Conservation (phyloP, 1,140 invertebrate genomes). For the Diprion similis region DNA sequence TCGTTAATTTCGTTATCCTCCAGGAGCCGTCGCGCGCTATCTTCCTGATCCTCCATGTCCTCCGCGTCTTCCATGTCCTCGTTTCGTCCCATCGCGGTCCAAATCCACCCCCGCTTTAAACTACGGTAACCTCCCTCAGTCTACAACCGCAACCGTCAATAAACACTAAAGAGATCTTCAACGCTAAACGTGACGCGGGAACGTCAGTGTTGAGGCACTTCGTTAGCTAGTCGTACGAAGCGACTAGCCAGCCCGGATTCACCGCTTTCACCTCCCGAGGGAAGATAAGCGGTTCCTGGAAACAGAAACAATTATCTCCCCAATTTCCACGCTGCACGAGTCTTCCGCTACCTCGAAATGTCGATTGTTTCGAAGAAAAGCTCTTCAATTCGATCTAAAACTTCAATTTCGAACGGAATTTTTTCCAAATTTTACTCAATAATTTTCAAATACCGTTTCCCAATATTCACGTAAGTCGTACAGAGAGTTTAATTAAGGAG, state of each 20-base stretch:
- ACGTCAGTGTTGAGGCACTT: neutral
- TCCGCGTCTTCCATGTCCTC: neutral
- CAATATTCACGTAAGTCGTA: too few relatives aligned
- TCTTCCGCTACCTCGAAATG: too few relatives aligned
- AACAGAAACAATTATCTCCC: neutral
- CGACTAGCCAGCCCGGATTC: neutral
- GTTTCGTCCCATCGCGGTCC: too few relatives aligned
- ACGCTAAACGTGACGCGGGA: neutral
- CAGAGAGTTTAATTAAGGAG: too few relatives aligned
- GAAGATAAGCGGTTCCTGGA: neutral
- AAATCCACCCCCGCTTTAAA: too few relatives aligned
- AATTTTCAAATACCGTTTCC: too few relatives aligned
- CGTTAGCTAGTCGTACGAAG: neutral
- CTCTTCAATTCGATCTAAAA: too few relatives aligned
- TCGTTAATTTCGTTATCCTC: slow-evolving; percentile 13
- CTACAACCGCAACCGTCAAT: neutral
- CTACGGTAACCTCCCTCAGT: neutral
- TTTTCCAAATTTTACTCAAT: too few relatives aligned
- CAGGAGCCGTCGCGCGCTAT: neutral
- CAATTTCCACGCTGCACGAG: neutral
- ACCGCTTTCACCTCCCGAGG: neutral
- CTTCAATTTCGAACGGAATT: too few relatives aligned
- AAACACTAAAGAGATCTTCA: neutral
- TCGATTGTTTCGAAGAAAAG: too few relatives aligned
- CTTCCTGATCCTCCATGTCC: neutral